Percentiles rank a stretch among this genome's conserved stretches.
phyloP scores from a whole-genome alignment of 2,113 vertebrate species.

The Xiphias gladius region DNA sequence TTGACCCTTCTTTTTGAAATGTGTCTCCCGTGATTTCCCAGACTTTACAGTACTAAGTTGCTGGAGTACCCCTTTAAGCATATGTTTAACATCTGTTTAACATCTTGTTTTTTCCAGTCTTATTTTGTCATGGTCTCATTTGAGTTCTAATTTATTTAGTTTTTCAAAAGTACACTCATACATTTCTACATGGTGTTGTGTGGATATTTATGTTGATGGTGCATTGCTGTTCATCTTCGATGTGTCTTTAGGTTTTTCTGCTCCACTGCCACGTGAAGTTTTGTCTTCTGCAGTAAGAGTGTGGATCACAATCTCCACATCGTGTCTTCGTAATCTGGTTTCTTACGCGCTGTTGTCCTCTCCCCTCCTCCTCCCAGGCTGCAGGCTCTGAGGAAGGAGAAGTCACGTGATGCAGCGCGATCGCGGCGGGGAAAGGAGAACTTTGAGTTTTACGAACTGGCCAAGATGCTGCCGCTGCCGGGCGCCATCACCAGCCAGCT shows the following conservation, averaged over 20 bases:
- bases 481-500: conserved; percentile 99
- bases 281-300: neutral
- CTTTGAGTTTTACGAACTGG: conserved; percentile 99
- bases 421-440: conserved; percentile 98
- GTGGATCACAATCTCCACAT: neutral
- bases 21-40: neutral
- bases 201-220: too few relatives aligned
- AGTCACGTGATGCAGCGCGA: conserved; percentile 96
- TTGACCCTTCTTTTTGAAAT: too few relatives aligned
- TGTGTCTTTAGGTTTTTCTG: too few relatives aligned
- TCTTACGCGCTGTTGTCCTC: neutral
- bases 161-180: too few relatives aligned
- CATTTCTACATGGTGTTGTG: too few relatives aligned
- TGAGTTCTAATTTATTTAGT: too few relatives aligned
- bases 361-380: conserved; percentile 85
- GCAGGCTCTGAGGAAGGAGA: conserved; percentile 99
- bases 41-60: too few relatives aligned
- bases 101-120: too few relatives aligned
- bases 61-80: too few relatives aligned
- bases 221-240: too few relatives aligned
- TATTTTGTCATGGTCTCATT: too few relatives aligned
- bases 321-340: neutral
- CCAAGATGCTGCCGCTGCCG: conserved; percentile 97
- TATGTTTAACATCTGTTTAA: too few relatives aligned
- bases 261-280: neutral